Conservation (phyloP, 1,140 invertebrate genomes). For the Orius insidiosus region DNA sequence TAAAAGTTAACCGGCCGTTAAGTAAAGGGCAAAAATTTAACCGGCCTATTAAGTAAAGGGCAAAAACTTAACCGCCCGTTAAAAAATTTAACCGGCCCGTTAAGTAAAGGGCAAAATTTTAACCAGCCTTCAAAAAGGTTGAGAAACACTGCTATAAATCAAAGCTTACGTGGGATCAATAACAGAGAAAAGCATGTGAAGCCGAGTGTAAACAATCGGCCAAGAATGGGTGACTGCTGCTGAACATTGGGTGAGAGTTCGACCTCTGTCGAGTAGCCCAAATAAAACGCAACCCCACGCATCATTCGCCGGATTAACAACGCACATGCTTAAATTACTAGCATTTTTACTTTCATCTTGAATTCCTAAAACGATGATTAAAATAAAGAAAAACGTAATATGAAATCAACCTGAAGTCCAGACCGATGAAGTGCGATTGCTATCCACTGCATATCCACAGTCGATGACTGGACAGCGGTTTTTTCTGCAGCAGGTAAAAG, state of each 20-base stretch:
- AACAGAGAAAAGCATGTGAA: constrained; percentile 77
- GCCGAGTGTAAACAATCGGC: constrained; percentile 82
- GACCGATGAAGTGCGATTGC: constrained; percentile 69
- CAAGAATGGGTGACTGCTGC: constrained; percentile 76
- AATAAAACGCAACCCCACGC: constrained; percentile 81
- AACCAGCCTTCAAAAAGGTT: too few relatives aligned
- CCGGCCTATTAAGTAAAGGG: too few relatives aligned
- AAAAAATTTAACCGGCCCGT: too few relatives aligned
- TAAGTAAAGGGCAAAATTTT: too few relatives aligned
- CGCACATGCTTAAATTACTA: constrained; percentile 11
- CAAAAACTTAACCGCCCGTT: too few relatives aligned
- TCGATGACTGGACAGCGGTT: constrained; percentile 48
- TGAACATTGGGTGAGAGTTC: constrained; percentile 63
- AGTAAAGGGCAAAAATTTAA: too few relatives aligned
- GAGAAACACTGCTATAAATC: too few relatives aligned
- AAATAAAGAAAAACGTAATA: neutral
- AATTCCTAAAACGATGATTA: constrained; percentile 28
- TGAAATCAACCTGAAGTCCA: constrained; percentile 54
- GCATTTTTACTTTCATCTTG: constrained; percentile 46
- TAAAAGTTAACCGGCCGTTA: too few relatives aligned
- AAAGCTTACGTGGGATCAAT: constrained; percentile 93
- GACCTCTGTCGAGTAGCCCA: constrained; percentile 59
- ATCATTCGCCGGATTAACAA: constrained; percentile 35
- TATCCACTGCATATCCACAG: constrained; percentile 85
- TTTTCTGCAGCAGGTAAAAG: constrained; percentile 72